Conservation (phyloP, 2,113 vertebrate species). For the Gymnorhina tibicen region DNA sequence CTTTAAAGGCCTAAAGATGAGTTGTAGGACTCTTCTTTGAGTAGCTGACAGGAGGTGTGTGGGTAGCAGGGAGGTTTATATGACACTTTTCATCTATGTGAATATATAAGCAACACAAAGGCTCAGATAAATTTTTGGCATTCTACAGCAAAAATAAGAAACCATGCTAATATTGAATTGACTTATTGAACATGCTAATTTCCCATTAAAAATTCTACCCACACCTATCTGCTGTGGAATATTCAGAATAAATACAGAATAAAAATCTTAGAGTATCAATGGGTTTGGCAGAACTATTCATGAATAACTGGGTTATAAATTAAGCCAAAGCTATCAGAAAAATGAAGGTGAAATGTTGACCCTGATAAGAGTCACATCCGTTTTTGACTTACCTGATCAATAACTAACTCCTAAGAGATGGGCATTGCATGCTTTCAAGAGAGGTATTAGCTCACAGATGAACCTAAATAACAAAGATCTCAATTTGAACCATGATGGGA, state of each 20-base stretch:
- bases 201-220: not conserved
- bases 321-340: not conserved
- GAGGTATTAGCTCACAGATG: not conserved
- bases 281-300: not conserved
- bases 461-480: not conserved
- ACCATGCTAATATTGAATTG: not conserved
- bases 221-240: not conserved
- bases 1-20: not conserved
- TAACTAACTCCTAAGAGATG: not conserved
- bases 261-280: not conserved
- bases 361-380: accelerated
- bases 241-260: not conserved
- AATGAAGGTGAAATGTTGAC: not conserved
- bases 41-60: not conserved
- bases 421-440: not conserved
- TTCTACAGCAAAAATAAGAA: not conserved
- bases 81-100: not conserved
- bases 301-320: not conserved
- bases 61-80: not conserved
- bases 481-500: not conserved
- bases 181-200: not conserved
- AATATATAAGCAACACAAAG: not conserved
- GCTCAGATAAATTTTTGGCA: not conserved
- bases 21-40: not conserved
- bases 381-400: not conserved